Base-by-base conservation (phyloP, 1,140 invertebrate genomes). In the Monomorium pharaonis region DNA sequence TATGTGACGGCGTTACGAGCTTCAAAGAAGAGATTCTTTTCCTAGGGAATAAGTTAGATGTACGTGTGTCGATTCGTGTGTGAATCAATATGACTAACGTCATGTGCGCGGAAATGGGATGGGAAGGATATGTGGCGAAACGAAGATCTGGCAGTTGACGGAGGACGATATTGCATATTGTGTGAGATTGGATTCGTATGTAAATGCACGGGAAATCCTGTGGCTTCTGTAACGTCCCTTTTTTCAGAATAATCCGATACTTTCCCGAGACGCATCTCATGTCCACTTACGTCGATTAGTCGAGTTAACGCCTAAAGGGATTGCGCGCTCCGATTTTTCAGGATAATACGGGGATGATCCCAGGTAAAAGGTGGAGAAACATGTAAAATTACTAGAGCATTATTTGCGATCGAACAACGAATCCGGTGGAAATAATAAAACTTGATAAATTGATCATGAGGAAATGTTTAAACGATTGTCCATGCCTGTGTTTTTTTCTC, bases 121-220 rank as follows among this genome's bases (percentile, higher is more conserved):
- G 49, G 67, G 42, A 44, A 72, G 67, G 37, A 74, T 83, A 14
- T 72, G 51, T 72, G 51, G 51, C 78, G 67, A 83, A 74, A 83
- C 51, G 78, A 83, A 74, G 67, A 58, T 33, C 67, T 72, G 78
- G 49, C 78, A 56, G 47, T 74, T 83, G 78, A 72, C 78, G 78
- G 51, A 58, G 78, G n/a, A 78, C 33, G 56, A 62, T 84, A 77
- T 84, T 84, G 74, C 74, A 77, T 84, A 84, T 75, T 84, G 69
- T 84, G 44, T 30, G 83, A 84, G 62, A 84, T 84, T 84, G 81
- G 60, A 84, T 84, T 84, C 58, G 81, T 63, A 84, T 78, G 58
- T 84, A 84, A 84, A 84, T 84, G 62, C 44, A 69, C 37, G 78
- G 60, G 24, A 81, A 70, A 81, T 81, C 78, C 65, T 37, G 44